phyloP scores from a whole-genome alignment of 2,797 vertebrate species.

The Rhinogobio ventralis region DNA sequence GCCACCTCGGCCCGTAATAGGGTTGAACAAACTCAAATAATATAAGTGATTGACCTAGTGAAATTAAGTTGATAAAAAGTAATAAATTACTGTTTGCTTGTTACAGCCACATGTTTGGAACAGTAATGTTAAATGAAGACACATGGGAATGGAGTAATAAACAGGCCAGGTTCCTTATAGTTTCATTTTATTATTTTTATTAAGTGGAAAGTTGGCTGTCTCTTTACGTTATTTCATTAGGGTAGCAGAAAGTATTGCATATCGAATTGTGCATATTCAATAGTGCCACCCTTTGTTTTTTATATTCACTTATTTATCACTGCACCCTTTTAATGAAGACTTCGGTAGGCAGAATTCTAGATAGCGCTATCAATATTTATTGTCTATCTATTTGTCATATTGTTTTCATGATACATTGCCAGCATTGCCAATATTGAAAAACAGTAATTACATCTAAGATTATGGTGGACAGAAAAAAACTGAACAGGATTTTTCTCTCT shows the following conservation, averaged over 20 bases:
- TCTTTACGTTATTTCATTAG: background rate
- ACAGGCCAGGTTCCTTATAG: background rate
- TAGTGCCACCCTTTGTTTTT: background rate
- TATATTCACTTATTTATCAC: constrained; percentile 36
- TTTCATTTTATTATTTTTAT: background rate
- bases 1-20: no score
- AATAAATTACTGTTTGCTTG: no score
- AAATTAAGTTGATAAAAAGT: no score
- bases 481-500: background rate
- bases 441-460: constrained; percentile 18
- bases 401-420: constrained; percentile 29
- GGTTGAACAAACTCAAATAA: no score
- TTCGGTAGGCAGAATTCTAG: constrained; percentile 6
- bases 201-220: background rate
- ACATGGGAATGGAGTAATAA: background rate
- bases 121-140: background rate
- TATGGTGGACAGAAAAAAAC: background rate
- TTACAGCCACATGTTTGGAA: background rate
- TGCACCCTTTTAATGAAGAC: background rate
- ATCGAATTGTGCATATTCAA: constrained; percentile 3
- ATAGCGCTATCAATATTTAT: constrained; percentile 33
- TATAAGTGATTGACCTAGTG: no score
- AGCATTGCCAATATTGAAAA: constrained; percentile 15
- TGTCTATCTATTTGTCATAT: constrained; percentile 31
- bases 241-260: background rate